Evolutionary conservation across 2,888 invertebrate species (phyloP).

Genomic region (Erebia epiphron): DNA sequence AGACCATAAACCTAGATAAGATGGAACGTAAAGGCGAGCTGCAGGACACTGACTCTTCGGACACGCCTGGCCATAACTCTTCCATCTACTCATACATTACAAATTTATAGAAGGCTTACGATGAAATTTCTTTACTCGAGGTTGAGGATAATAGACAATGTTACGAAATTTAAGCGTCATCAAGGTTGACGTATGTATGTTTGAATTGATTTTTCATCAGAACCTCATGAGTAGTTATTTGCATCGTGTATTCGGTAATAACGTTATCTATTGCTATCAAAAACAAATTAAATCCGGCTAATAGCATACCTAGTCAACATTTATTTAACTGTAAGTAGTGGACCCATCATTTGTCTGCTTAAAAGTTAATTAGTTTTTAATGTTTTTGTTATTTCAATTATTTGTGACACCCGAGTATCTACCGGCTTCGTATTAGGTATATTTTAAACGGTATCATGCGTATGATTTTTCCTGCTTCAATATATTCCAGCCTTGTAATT

Average conservation of each 20-base stretch:
- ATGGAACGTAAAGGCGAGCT: constrained; percentile 20
- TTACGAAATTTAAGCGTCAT: not conserved
- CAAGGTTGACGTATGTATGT: not conserved
- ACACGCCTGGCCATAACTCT: not conserved
- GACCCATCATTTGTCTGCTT: not conserved
- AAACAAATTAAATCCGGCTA: constrained; percentile 11
- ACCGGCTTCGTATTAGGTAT: not conserved
- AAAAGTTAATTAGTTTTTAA: not conserved
- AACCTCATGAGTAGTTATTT: not conserved
- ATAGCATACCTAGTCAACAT: constrained; percentile 7
- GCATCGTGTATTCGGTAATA: constrained; percentile 5
- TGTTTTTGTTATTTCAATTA: not conserved
- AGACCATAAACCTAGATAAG: constrained; percentile 31
- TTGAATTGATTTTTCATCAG: not conserved
- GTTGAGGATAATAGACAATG: not conserved
- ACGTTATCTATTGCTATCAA: not conserved
- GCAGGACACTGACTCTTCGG: not conserved
- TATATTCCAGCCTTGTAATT: constrained; percentile 48
- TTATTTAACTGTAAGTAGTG: not conserved
- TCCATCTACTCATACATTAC: not conserved
- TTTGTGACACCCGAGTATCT: not conserved
- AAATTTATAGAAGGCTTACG: not conserved
- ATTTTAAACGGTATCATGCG: not conserved
- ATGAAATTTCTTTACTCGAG: not conserved
- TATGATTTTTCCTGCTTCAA: constrained; percentile 9